A percentile compares a stretch with the other conserved stretches of the same genome.
These are phyloP conservation scores for Ormyrus thymus DNA, from an alignment of 2,888 invertebrate species.

Conservation along the genomic window DNA sequence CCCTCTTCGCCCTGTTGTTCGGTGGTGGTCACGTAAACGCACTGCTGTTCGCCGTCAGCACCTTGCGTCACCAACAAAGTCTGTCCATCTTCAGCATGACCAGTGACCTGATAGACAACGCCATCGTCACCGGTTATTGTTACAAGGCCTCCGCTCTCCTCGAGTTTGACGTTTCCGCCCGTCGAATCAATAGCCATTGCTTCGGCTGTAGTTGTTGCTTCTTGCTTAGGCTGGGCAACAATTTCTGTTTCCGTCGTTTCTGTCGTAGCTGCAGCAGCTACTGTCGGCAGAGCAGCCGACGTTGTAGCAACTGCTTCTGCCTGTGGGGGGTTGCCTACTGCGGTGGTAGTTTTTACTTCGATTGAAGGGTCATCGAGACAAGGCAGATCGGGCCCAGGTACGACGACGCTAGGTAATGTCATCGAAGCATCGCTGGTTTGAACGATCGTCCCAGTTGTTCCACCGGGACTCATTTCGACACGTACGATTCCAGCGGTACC, in stretches of 20 bases:
- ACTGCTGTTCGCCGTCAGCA: slow-evolving; percentile 85
- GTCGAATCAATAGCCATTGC: slow-evolving; percentile 4
- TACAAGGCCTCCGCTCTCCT: slow-evolving; percentile 79
- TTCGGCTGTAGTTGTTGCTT: not conserved
- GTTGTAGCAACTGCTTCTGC: no score
- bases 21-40: slow-evolving; percentile 79
- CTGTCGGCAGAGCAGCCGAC: not conserved
- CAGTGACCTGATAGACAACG: slow-evolving; percentile 86
- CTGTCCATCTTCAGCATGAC: slow-evolving; percentile 88
- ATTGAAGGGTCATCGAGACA: slow-evolving; percentile 68
- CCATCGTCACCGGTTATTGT: slow-evolving; percentile 90
- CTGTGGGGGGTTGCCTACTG: not conserved
- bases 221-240: slow-evolving; percentile 39
- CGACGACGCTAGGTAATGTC: slow-evolving; percentile 61
- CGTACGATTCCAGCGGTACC: slow-evolving; percentile 68
- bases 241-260: slow-evolving; percentile 54
- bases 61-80: slow-evolving; percentile 85
- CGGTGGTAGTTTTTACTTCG: slow-evolving; percentile 39
- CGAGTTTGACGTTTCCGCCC: slow-evolving; percentile 70
- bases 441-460: slow-evolving; percentile 80
- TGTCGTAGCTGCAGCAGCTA: slow-evolving; percentile 43
- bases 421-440: slow-evolving; percentile 63
- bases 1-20: slow-evolving; percentile 78
- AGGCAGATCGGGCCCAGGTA: slow-evolving; percentile 69
- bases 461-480: slow-evolving; percentile 80